These are phyloP conservation scores for Etia nguti DNA, from an alignment of 2,113 vertebrate species.

Conservation along the genomic window DNA sequence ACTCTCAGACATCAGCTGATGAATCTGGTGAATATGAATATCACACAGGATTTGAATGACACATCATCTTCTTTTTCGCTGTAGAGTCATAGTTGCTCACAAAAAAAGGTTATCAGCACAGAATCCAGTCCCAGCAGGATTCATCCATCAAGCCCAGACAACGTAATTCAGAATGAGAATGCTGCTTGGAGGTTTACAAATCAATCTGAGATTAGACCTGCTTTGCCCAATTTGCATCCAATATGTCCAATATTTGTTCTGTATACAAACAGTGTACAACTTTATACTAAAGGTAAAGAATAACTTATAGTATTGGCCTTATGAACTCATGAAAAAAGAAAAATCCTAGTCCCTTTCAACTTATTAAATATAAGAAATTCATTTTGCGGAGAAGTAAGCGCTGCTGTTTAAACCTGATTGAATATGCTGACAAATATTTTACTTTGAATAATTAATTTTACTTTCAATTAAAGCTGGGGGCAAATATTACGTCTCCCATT, in stretches of 20 bases:
- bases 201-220: background rate
- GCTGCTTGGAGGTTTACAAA: background rate
- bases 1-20: constrained; percentile 25
- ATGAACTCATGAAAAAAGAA: background rate
- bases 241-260: background rate
- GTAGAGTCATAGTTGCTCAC: background rate
- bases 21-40: constrained; percentile 42
- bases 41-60: background rate
- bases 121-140: background rate
- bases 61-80: background rate
- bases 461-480: background rate
- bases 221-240: background rate
- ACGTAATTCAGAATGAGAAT: background rate
- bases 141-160: constrained; percentile 20
- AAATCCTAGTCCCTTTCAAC: background rate
- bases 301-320: background rate
- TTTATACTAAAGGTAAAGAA: background rate
- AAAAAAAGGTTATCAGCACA: background rate
- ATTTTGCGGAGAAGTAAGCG: background rate
- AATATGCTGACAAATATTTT: background rate
- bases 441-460: background rate
- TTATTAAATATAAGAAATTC: background rate
- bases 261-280: background rate
- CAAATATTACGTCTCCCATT: background rate
- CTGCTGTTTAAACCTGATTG: background rate